A percentile compares a stretch with the other conserved stretches of the same genome.
Conservation (phyloP, 2,797 vertebrate species). For the Toxotes lorentzi region DNA sequence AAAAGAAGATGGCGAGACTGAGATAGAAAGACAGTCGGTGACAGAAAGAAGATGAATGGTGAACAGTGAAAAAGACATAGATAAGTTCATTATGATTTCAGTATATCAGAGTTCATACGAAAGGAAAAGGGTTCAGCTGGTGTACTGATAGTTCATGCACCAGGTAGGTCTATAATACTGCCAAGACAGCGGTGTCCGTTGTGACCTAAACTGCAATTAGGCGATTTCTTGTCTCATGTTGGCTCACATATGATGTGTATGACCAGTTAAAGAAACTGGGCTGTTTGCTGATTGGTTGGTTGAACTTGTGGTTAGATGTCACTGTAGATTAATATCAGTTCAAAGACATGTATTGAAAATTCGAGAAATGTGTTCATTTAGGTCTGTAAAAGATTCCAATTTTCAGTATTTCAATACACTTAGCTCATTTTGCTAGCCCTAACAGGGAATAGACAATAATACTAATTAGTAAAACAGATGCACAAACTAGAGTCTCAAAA, state of each 20-base stretch:
- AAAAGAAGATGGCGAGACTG: background rate
- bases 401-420: too few species aligned
- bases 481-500: background rate
- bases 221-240: background rate
- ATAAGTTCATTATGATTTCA: background rate
- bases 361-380: too few species aligned
- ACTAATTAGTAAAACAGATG: background rate
- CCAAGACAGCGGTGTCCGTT: background rate
- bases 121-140: conserved; percentile 1
- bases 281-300: background rate
- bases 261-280: too few species aligned
- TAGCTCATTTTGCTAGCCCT: background rate
- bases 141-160: conserved; percentile 6
- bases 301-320: background rate
- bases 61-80: background rate
- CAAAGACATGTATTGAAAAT: too few species aligned
- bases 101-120: conserved; percentile 10
- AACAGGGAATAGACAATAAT: background rate
- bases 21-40: background rate
- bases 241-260: too few species aligned
- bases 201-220: background rate
- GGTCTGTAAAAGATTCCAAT: too few species aligned
- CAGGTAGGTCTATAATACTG: background rate
- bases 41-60: background rate
- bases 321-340: too few species aligned